Percentiles rank a stretch among this genome's conserved stretches.
These are phyloP conservation scores for Chaetogeoica ovagalla DNA, from an alignment of 2,888 invertebrate species.

Conservation along the genomic window DNA sequence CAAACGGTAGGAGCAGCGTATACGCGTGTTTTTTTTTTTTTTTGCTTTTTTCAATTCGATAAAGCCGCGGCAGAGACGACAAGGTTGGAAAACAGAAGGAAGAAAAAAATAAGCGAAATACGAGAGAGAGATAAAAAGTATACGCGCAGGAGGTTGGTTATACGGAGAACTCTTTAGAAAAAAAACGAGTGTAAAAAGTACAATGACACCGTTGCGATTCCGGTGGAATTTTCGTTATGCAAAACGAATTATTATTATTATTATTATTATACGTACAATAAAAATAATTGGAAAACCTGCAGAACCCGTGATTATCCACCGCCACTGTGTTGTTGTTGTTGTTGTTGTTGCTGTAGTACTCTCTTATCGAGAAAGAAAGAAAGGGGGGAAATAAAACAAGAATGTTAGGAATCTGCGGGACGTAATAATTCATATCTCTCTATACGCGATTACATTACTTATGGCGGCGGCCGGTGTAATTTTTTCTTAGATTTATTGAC, in stretches of 20 bases:
- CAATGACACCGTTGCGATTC: slow-evolving; percentile 37
- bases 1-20: too few relatives aligned
- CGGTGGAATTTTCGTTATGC: slow-evolving; percentile 23
- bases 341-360: too few relatives aligned
- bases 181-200: not conserved
- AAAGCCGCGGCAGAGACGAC: not conserved
- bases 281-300: slow-evolving; percentile 48
- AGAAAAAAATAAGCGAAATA: not conserved
- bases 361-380: not conserved
- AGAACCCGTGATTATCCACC: slow-evolving; percentile 30
- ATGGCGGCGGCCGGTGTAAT: too few relatives aligned
- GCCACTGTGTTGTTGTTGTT: not conserved
- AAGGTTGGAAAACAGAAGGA: not conserved
- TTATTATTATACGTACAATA: slow-evolving; percentile 15
- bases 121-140: not conserved
- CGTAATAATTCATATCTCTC: too few relatives aligned
- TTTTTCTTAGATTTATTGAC: too few relatives aligned
- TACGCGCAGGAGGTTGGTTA: too few relatives aligned
- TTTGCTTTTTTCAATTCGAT: too few relatives aligned
- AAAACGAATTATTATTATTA: not conserved
- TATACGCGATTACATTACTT: too few relatives aligned
- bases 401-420: not conserved
- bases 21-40: too few relatives aligned
- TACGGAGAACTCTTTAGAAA: not conserved
- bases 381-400: not conserved